These are phyloP conservation scores for Ips typographus DNA, from an alignment of 1,140 invertebrate species.

Conservation along the genomic window DNA sequence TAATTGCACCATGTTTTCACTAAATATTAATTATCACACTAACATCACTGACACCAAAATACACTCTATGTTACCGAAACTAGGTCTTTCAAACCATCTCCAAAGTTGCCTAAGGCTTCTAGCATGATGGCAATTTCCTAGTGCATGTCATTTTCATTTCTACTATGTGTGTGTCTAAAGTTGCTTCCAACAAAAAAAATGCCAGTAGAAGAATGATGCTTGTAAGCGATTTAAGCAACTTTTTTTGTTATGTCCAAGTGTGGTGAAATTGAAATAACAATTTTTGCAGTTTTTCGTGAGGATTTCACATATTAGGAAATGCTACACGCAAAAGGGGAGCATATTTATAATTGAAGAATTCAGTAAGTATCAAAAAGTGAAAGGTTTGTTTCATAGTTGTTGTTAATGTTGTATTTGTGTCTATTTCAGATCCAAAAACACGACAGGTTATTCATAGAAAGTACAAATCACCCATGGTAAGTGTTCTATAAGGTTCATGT, in stretches of 20 bases:
- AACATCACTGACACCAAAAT: constrained; percentile 42
- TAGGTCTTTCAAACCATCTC: constrained; percentile 54
- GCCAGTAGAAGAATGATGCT: too few relatives aligned
- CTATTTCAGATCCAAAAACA: constrained; percentile 94
- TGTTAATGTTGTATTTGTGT: background rate
- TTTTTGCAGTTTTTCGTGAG: constrained; percentile 97
- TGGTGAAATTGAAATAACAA: background rate
- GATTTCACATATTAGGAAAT: constrained; percentile 98
- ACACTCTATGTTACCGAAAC: constrained; percentile 38
- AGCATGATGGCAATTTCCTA: constrained; percentile 38
- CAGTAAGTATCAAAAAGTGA: constrained; percentile 71
- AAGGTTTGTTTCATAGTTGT: constrained; percentile 3
- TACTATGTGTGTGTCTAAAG: background rate
- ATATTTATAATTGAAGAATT: constrained; percentile 99
- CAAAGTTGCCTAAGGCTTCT: constrained; percentile 55
- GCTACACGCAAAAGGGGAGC: constrained; percentile 97
- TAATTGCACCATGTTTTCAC: constrained; percentile 38
- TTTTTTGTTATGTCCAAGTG: background rate
- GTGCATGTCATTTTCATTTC: constrained; percentile 29
- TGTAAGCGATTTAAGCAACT: background rate
- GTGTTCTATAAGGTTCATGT: constrained; percentile 50
- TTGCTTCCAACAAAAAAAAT: background rate
- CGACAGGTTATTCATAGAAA: constrained; percentile 93
- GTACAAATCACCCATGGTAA: constrained; percentile 98
- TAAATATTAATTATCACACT: constrained; percentile 28